Evolutionary conservation across 2,797 vertebrate genomes (phyloP).

Genomic region (Brachymystax lenok): DNA sequence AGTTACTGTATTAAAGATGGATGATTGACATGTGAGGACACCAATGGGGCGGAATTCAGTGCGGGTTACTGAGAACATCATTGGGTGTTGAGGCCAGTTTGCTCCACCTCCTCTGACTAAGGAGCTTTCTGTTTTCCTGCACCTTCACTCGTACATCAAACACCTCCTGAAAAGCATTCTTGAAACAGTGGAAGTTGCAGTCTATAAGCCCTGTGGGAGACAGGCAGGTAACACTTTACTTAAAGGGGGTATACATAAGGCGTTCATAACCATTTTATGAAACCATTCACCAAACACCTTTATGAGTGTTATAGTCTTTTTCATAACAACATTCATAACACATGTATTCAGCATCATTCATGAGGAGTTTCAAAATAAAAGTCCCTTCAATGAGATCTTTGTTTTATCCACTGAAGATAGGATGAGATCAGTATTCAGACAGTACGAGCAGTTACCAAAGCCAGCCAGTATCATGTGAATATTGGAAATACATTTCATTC

Average conservation of each 20-base stretch:
- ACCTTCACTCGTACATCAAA: constrained; percentile 91
- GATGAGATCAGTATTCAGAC: neutral
- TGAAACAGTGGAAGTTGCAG: constrained; percentile 97
- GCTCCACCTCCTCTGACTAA: constrained; percentile 83
- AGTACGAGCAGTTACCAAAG: neutral
- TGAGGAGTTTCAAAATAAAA: too few species aligned
- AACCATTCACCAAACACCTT: too few species aligned
- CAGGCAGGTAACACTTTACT: neutral
- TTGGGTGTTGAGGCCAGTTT: constrained; percentile 80
- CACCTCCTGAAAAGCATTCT: constrained; percentile 94
- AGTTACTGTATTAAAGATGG: neutral
- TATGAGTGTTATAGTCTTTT: too few species aligned
- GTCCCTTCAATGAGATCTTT: too few species aligned
- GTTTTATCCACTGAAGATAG: constrained; percentile 15
- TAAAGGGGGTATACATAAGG: too few species aligned
- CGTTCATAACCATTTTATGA: too few species aligned
- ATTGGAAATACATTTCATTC: neutral
- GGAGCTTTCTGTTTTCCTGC: constrained; percentile 85
- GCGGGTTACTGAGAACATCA: constrained; percentile 69
- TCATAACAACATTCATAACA: too few species aligned
- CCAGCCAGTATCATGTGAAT: neutral
- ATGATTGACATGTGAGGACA: constrained; percentile 5
- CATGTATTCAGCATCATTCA: too few species aligned
- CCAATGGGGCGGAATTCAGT: constrained; percentile 45
- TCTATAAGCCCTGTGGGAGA: constrained; percentile 85